phyloP scores from a whole-genome alignment of 2,888 invertebrate species.

The Trachelus stipa region DNA sequence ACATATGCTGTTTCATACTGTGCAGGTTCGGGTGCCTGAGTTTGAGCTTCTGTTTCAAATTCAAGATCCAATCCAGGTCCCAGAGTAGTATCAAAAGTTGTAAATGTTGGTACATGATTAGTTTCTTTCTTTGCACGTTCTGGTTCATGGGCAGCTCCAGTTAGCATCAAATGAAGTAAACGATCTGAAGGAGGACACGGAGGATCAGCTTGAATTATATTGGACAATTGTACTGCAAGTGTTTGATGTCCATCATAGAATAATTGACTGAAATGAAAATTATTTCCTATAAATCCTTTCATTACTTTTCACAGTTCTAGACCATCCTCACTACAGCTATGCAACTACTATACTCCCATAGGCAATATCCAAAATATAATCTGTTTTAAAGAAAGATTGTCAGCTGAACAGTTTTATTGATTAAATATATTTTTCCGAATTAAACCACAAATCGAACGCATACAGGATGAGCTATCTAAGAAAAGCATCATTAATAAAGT shows the following conservation, averaged over 20 bases:
- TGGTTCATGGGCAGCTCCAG: conserved; percentile 88
- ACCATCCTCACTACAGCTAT: not conserved
- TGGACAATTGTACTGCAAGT: conserved; percentile 87
- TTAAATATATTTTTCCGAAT: not conserved
- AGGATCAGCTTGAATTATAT: conserved; percentile 89
- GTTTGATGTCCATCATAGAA: conserved; percentile 97
- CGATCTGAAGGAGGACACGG: conserved; percentile 97
- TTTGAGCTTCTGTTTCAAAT: conserved; percentile 94
- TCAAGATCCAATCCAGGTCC: conserved; percentile 90
- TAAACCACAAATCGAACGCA: conserved; percentile 8
- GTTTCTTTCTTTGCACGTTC: conserved; percentile 73
- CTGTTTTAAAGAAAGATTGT: not conserved
- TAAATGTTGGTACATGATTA: conserved; percentile 70
- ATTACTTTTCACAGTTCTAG: not conserved
- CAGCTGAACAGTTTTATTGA: not conserved
- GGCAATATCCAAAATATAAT: not conserved
- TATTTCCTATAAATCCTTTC: not conserved
- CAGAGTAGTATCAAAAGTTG: conserved; percentile 73
- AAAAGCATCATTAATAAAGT: not conserved
- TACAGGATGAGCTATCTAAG: conserved; percentile 4
- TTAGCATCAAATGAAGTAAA: conserved; percentile 85
- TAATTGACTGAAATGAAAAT: conserved; percentile 80
- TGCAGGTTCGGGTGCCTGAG: conserved; percentile 95
- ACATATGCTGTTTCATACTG: conserved; percentile 99
- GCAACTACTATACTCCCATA: not conserved